Conservation (phyloP, 2,113 vertebrate species). For the Eidolon helvum region DNA sequence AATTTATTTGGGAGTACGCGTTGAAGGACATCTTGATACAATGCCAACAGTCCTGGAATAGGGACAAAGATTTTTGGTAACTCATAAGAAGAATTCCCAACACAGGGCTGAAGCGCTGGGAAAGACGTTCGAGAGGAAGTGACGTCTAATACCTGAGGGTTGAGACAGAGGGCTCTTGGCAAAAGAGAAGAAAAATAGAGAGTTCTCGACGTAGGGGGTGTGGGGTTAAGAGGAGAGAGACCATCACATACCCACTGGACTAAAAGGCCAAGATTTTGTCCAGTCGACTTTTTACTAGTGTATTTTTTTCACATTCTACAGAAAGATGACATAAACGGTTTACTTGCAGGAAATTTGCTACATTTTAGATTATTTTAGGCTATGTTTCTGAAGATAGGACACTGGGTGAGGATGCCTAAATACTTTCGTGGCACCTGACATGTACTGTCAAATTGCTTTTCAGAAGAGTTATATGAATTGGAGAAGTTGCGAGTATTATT, state of each 20-base stretch:
- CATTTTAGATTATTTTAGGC: neutral
- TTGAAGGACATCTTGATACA: neutral
- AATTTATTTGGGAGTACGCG: neutral
- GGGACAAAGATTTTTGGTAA: neutral
- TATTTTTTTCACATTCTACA: neutral
- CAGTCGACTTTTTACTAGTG: neutral
- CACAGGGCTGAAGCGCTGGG: neutral
- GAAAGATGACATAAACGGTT: neutral
- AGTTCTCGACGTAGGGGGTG: accelerated
- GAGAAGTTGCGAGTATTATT: neutral
- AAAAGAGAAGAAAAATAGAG: neutral
- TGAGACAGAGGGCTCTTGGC: neutral
- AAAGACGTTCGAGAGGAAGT: neutral
- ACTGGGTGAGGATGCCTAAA: neutral
- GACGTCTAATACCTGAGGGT: neutral
- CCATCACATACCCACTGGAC: neutral
- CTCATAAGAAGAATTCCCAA: neutral
- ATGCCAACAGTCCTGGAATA: no score
- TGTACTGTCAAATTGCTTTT: neutral
- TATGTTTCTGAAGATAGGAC: neutral
- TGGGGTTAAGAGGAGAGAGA: neutral
- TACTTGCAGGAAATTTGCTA: neutral
- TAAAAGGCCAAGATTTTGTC: neutral
- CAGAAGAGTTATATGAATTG: neutral
- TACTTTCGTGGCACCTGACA: neutral